These are phyloP conservation scores for Rhagonycha fulva DNA, from an alignment of 2,888 invertebrate species.

Conservation along the genomic window DNA sequence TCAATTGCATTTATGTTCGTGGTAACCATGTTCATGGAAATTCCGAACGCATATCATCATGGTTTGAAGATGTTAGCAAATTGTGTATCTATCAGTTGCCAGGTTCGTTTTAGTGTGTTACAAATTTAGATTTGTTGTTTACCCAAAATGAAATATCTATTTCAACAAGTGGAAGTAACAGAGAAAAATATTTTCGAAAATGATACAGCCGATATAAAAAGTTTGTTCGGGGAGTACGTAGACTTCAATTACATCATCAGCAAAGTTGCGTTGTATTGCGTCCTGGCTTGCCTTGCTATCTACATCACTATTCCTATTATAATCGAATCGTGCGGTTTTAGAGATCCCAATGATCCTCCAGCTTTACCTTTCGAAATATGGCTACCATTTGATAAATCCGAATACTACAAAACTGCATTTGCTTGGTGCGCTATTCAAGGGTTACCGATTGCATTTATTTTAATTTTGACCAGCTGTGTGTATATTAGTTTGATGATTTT, in stretches of 20 bases:
- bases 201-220: background rate
- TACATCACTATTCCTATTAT: background rate
- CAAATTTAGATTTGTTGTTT: background rate
- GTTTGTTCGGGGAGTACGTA: background rate
- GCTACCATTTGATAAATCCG: conserved; percentile 36
- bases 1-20: background rate
- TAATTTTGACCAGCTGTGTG: conserved; percentile 25
- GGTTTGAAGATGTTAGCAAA: background rate
- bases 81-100: background rate
- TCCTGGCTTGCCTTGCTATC: background rate
- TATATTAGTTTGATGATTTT: conserved; percentile 34
- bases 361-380: conserved; percentile 23
- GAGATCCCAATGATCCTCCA: background rate
- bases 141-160: background rate
- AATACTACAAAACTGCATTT: conserved; percentile 27
- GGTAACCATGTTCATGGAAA: background rate
- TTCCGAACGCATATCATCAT: background rate
- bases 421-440: conserved; percentile 24
- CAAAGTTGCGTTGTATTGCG: background rate
- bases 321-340: background rate
- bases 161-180: background rate
- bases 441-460: conserved; percentile 24
- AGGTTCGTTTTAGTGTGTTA: background rate
- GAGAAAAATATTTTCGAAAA: background rate
- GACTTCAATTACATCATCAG: background rate